Conservation (phyloP, 1,140 invertebrate genomes). For the Riptortus pedestris region DNA sequence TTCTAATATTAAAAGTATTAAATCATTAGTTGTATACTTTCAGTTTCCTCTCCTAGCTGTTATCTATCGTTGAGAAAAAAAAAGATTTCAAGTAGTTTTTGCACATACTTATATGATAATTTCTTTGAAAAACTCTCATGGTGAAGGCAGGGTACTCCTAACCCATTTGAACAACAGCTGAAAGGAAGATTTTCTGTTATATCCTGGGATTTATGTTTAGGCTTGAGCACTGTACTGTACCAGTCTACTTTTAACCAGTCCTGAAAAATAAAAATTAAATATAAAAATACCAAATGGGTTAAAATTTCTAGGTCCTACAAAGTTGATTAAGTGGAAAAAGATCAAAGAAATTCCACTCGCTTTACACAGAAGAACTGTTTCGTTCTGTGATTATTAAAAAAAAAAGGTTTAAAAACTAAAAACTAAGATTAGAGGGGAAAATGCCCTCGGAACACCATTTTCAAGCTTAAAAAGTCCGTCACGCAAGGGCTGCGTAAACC, state of each 20-base stretch:
- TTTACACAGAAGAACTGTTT: too few species aligned
- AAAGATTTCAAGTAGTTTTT: background rate
- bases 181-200: background rate
- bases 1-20: background rate
- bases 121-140: background rate
- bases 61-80: background rate
- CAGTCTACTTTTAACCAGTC: background rate
- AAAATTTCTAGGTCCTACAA: too few species aligned
- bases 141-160: background rate
- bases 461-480: too few species aligned
- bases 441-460: too few species aligned
- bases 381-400: too few species aligned
- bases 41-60: background rate
- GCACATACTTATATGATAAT: background rate
- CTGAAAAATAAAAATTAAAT: too few species aligned
- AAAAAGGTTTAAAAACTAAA: too few species aligned
- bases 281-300: too few species aligned
- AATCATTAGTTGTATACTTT: background rate
- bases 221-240: background rate
- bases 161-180: background rate
- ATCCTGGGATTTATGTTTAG: background rate
- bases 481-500: too few species aligned
- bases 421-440: too few species aligned
- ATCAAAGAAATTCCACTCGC: too few species aligned
- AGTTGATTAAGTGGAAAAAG: too few species aligned